Base-by-base conservation (phyloP, 1,140 invertebrate genomes). In the Notospermus geniculatus region DNA sequence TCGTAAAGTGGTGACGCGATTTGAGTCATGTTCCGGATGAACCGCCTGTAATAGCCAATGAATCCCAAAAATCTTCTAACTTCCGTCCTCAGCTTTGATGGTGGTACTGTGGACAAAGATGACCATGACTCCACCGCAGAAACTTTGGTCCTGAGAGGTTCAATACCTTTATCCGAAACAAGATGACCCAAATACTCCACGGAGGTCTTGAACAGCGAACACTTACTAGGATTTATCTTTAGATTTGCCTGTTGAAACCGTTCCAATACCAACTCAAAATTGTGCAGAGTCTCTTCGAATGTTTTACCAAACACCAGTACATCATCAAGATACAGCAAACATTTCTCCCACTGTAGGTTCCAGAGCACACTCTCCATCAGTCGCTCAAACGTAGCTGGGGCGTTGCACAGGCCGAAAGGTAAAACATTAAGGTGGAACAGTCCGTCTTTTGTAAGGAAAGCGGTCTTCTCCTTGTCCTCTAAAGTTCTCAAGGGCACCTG, bases 141-240 rank as follows among this genome's bases (percentile, higher is more conserved):
- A n/a, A n/a, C n/a, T n/a, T n/a, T n/a, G n/a, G n/a, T n/a, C n/a
- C n/a, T n/a, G n/a, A n/a, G n/a, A n/a, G n/a, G n/a, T n/a, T n/a
- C n/a, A n/a, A n/a, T n/a, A n/a, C n/a, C n/a, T n/a, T n/a, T n/a
- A n/a, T n/a, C n/a, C n/a, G n/a, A n/a, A n/a, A n/a, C n/a, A n/a
- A n/a, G n/a, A n/a, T n/a, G n/a, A n/a, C n/a, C n/a, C n/a, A n/a
- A n/a, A n/a, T n/a, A n/a, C n/a, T n/a, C n/a, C n/a, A n/a, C n/a
- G n/a, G n/a, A n/a, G n/a, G n/a, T n/a, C n/a, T 73, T 59, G 23
- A 71, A 76, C 63, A 85, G 83, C 32, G 77, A 58, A 41, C 72
- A 79, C 71, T 84, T 83, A 56, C 73, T 60, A 4, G 79, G 65
- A 30, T 82, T 84, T 1, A 84, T 67, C 19, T 78, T 82, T 4